Evolutionary conservation across 2,888 invertebrate genomes (phyloP).

Genomic region (Cheilosia vernalis): DNA sequence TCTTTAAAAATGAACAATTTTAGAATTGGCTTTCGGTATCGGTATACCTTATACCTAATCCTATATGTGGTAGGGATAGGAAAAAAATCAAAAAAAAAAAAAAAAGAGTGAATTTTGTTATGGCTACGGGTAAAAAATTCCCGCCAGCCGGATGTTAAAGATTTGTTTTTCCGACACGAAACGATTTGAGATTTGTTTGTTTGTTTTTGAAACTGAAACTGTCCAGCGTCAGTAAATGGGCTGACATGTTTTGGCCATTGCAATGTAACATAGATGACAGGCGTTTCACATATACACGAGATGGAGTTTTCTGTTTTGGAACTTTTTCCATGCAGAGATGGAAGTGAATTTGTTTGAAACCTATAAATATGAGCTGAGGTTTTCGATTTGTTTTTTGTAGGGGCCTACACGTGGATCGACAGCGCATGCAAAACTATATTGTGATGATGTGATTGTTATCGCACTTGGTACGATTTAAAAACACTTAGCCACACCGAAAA

Average conservation of each 20-base stretch:
- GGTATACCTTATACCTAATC: too few relatives aligned
- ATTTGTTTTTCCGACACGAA: constrained; percentile 81
- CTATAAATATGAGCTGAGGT: neutral
- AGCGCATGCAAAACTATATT: neutral
- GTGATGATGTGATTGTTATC: neutral
- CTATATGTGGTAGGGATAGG: neutral
- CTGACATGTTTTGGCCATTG: constrained; percentile 56
- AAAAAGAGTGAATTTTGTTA: constrained; percentile 20
- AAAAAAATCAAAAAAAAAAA: constrained; percentile 12
- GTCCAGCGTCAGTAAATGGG: constrained; percentile 51
- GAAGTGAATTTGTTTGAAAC: neutral
- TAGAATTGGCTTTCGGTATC: constrained; percentile 42
- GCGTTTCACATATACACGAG: constrained; percentile 56
- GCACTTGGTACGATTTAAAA: too few relatives aligned
- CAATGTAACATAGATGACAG: constrained; percentile 58
- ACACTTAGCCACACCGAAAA: too few relatives aligned
- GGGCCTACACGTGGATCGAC: neutral
- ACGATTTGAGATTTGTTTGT: constrained; percentile 56
- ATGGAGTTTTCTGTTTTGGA: neutral
- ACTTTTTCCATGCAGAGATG: constrained; percentile 4
- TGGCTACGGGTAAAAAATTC: constrained; percentile 76
- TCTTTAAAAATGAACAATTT: constrained; percentile 48
- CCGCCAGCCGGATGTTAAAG: constrained; percentile 80
- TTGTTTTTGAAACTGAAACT: constrained; percentile 46
- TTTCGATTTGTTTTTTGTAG: neutral